A percentile compares a stretch with the other conserved stretches of the same genome.
Conservation (phyloP, 2,797 vertebrate genomes). For the Clarias platycephalus region DNA sequence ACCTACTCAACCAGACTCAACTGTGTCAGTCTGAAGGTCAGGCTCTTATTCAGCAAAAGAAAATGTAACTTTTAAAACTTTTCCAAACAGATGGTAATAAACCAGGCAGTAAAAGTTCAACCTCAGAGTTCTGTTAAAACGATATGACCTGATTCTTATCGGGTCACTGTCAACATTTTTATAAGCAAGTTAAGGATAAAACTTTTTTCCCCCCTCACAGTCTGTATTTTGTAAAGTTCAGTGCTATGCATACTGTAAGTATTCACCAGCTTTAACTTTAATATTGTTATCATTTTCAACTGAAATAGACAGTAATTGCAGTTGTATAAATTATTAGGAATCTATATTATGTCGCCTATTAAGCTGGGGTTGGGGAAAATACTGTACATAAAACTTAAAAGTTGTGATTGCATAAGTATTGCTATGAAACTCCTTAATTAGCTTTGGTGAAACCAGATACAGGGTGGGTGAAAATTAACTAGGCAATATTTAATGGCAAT, state of each 20-base stretch:
- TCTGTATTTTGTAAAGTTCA: not conserved
- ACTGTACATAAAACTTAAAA: not conserved
- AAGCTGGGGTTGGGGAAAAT: not conserved
- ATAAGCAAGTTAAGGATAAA: not conserved
- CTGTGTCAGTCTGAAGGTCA: conserved; percentile 14
- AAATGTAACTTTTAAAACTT: not conserved
- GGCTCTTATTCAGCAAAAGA: not conserved
- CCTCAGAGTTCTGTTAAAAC: not conserved
- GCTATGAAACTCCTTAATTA: not conserved
- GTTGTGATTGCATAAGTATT: not conserved
- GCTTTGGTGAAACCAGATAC: not conserved
- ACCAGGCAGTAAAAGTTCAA: conserved; percentile 3
- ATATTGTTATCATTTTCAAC: not conserved
- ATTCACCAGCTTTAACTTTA: not conserved
- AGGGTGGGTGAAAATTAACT: too few relatives aligned
- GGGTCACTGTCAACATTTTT: not conserved
- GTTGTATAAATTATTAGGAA: not conserved
- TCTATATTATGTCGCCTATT: not conserved
- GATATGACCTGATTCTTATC: not conserved
- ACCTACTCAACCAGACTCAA: conserved; percentile 21
- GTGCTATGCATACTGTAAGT: not conserved
- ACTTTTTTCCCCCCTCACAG: not conserved
- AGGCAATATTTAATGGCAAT: too few relatives aligned
- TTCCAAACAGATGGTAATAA: not conserved
- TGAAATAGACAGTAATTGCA: not conserved